Base-by-base conservation (phyloP, 2,113 vertebrate species). In the Columbina picui region DNA sequence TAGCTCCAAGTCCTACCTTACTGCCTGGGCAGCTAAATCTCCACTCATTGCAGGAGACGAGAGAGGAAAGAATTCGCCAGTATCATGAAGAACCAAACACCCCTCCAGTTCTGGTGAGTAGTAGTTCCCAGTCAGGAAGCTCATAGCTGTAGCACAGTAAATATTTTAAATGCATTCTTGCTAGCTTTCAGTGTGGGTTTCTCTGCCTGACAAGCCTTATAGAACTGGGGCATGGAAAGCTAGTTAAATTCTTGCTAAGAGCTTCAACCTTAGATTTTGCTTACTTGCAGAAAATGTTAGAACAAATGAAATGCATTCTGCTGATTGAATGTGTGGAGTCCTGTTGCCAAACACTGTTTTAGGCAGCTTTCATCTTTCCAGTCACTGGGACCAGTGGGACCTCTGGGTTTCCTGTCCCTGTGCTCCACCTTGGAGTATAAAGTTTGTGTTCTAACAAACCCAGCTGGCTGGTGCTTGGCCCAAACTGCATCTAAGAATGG, bases 51-150 rank as follows among this genome's bases (percentile, higher is more conserved):
- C 89, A 99, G 99, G 99, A 99, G 94, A 99, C 98, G 11, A 97
- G 98, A 86, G 98, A 99, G 91, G 98, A 99, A 96, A 97, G 99
- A 95, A 99, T 99, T 93, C 90, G 10, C 27, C 99, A 99, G 34
- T 99, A 98, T 83, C 99, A 99, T 0, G 98, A 99, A 90, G 98
- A 99, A 81, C 92, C 94, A 4, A 94, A 98, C 41, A 98, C 98
- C 1, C 98, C 98, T 9, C 90, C 93, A 47, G 99, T 99, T 22
- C 97, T 99, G 98, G 99, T 99, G 92, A 97, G 97, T 81, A 63
- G 65, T 6, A 39, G 22, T 23, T 93, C 29, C 47, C 41, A 10
- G 2, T 43, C 52, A 69, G 63, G 49, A 71, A 75, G 52, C 43
- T 83, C 14, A n/a, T 20, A 29, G 26, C 41, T 83, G 39, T 13